A percentile compares a stretch with the other conserved stretches of the same genome.
These are phyloP conservation scores for Tragopan temminckii DNA, from an alignment of 2,797 vertebrate species.

Conservation along the genomic window DNA sequence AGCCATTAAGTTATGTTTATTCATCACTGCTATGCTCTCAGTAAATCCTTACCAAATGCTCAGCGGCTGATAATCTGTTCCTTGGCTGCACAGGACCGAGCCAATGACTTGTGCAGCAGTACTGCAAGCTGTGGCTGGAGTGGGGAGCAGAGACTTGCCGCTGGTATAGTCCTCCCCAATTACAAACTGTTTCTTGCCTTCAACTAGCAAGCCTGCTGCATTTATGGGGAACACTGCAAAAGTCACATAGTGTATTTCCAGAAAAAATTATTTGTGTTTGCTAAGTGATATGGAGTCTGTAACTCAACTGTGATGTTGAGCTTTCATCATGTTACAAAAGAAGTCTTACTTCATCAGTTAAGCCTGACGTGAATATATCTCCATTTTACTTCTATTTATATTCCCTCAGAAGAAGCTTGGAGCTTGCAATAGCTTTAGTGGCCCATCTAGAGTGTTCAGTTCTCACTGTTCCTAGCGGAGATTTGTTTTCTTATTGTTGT, in stretches of 20 bases:
- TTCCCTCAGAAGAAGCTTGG: background rate
- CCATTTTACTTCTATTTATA: background rate
- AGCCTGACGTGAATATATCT: background rate
- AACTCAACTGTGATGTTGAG: background rate
- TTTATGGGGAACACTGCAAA: background rate
- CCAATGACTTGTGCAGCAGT: rapidly evolving
- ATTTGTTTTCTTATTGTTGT: background rate
- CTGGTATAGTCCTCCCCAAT: background rate
- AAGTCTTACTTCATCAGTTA: background rate
- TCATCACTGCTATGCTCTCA: background rate
- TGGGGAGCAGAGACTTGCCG: background rate
- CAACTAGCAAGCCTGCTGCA: background rate
- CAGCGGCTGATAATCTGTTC: background rate
- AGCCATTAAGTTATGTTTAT: background rate
- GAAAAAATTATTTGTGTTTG: background rate
- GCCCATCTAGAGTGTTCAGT: background rate
- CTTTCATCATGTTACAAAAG: background rate
- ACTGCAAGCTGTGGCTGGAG: rapidly evolving
- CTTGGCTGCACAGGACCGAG: background rate
- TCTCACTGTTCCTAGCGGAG: background rate
- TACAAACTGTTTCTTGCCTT: background rate
- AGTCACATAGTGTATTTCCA: background rate
- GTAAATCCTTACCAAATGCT: background rate
- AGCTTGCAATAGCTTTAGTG: background rate
- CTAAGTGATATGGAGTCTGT: background rate